Conservation (phyloP, 1,140 invertebrate species). For the Contarinia nasturtii region DNA sequence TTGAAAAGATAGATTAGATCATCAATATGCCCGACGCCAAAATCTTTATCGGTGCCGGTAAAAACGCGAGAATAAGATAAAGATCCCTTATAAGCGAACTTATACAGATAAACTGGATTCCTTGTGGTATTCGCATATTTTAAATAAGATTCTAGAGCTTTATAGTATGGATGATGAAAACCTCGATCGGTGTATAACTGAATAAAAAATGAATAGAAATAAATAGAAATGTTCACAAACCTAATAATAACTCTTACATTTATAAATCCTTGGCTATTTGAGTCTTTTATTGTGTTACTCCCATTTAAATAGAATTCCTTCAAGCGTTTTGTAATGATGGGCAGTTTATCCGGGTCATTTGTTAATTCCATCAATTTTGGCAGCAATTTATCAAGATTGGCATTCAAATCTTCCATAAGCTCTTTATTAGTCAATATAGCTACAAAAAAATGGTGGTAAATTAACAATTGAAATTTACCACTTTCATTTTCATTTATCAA, state of each 20-base stretch:
- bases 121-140: constrained; percentile 3
- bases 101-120: constrained; percentile 14
- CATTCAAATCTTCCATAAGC: constrained; percentile 17
- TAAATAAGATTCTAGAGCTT: constrained; percentile 11
- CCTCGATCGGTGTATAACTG: constrained; percentile 17
- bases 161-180: constrained; percentile 16
- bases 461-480: too few species aligned
- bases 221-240: not conserved
- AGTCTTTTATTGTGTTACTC: constrained; percentile 11
- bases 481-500: not conserved
- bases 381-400: constrained; percentile 12
- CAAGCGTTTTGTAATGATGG: constrained; percentile 5
- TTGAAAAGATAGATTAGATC: constrained; percentile 19
- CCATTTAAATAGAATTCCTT: constrained; percentile 15
- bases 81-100: constrained; percentile 14
- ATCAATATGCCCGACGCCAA: constrained; percentile 19
- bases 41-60: constrained; percentile 11
- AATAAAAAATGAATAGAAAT: not conserved
- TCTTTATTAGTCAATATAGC: constrained; percentile 17
- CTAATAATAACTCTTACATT: constrained; percentile 21
- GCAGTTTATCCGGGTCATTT: constrained; percentile 5
- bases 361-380: constrained; percentile 16
- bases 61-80: constrained; percentile 14
- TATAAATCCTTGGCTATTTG: constrained; percentile 14
- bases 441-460: constrained; percentile 4